Evolutionary conservation across 2,113 vertebrate species (phyloP).

Genomic region (Fregetta grallaria): DNA sequence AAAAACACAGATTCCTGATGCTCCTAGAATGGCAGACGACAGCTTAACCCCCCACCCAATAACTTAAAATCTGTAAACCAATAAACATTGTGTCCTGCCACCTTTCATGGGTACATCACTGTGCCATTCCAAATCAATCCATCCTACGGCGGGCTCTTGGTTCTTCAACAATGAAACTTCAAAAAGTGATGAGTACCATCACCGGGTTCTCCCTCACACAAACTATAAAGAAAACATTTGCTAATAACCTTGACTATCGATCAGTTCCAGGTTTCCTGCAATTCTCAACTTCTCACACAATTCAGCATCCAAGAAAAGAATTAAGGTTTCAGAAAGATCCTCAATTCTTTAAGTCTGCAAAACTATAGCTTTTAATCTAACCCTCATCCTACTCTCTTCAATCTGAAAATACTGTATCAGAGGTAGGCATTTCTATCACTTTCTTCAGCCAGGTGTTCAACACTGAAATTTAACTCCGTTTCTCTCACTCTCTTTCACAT

Average conservation of each 20-base stretch:
- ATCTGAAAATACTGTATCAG: neutral
- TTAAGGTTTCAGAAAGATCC: neutral
- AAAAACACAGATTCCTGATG: neutral
- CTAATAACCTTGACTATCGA: neutral
- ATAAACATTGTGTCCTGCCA: neutral
- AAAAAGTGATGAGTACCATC: neutral
- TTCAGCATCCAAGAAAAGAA: neutral
- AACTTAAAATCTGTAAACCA: neutral
- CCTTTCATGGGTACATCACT: fast-evolving
- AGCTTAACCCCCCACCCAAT: neutral
- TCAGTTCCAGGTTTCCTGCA: neutral
- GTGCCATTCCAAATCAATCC: neutral
- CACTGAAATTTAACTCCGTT: neutral
- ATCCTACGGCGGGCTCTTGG: neutral
- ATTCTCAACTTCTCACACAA: neutral
- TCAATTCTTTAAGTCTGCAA: neutral
- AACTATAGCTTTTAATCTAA: neutral
- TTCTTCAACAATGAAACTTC: neutral
- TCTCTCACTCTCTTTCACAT: neutral
- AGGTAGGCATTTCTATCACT: neutral
- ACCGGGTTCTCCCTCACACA: neutral
- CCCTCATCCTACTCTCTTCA: neutral
- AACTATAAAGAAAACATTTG: neutral
- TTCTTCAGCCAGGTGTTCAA: neutral
- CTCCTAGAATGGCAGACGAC: neutral